Base-by-base conservation (phyloP, 2,113 vertebrate genomes). In the Vimba vimba region DNA sequence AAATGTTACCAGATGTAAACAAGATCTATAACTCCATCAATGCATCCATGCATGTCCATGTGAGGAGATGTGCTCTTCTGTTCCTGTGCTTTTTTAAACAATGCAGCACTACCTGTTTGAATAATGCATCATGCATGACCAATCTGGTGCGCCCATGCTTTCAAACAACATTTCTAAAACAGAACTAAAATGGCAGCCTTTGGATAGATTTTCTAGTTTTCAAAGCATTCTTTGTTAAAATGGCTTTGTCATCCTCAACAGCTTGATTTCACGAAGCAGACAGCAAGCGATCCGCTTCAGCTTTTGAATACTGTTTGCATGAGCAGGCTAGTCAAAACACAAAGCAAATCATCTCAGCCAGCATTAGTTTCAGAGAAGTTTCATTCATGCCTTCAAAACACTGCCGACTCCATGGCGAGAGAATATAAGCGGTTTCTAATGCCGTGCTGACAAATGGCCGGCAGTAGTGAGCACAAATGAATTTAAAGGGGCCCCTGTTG, bases 311-410 rank as follows among this genome's bases (percentile, higher is more conserved):
- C 8, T 68, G 79, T 66, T 47, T 82, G 60, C 79, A 68, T 82
- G 79, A 82, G 60, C 43, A 30, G n/a, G 15, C 79, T 30, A 50
- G 79, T 82, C 60, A 68, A 82, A 82, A 82, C 78, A 80, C 74
- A 76, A 82, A 82, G 79, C 43, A 66, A 68, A 33, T 68, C 79
- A 79, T n/a, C 33, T 79, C 77, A 39, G 55, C 19, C 43, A 55
- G 74, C 4, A 52, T 82, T 68, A 68, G 60, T 52, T 68, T 68
- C 17, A 50, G 74, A 55, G n/a, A 47, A 55, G 45, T 27, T 55
- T 50, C 47, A 33, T 82, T 68, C 15, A 68, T 50, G 79, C 5
- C 62, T 30, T 82, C 62, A 82, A 52, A 82, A 50, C 39, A 66
- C 62, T 13, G 25, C 45, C 12, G 79, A 80, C 12, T 80, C 23